These are phyloP conservation scores for Petrocephalus schoutedeni DNA, from an alignment of 2,797 vertebrate species.

Conservation along the genomic window DNA sequence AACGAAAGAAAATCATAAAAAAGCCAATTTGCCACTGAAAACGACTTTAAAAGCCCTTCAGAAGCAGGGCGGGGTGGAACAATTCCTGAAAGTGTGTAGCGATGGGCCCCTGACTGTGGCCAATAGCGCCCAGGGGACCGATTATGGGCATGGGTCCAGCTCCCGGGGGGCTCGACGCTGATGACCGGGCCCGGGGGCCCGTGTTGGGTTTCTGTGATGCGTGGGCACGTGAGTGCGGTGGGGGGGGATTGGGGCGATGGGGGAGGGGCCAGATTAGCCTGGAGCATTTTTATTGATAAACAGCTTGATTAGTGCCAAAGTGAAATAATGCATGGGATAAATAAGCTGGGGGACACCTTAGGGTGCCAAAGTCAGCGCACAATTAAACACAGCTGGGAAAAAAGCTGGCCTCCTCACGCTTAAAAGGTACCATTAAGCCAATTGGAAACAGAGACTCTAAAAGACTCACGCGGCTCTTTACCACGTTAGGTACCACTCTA, in stretches of 20 bases:
- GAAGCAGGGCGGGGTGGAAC: not conserved
- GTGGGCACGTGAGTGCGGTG: not conserved
- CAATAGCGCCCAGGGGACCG: not conserved
- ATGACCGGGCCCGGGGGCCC: not conserved
- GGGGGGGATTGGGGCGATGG: not conserved
- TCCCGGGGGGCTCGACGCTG: not conserved
- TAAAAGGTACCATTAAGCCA: constrained; percentile 11
- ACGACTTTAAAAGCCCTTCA: not conserved
- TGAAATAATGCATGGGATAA: not conserved
- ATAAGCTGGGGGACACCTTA: not conserved
- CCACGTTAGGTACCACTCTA: not conserved
- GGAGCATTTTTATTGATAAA: not conserved
- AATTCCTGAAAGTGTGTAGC: not conserved
- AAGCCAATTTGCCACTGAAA: not conserved
- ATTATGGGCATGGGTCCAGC: not conserved
- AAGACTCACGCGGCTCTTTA: not conserved
- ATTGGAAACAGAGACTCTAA: not conserved
- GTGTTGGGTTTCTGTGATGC: not conserved
- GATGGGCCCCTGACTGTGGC: not conserved
- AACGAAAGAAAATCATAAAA: not conserved
- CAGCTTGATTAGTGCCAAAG: not conserved
- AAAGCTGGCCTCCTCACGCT: not conserved
- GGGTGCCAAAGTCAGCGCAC: not conserved
- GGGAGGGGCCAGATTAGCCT: not conserved
- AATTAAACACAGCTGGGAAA: not conserved